Conservation (phyloP, 2,797 vertebrate genomes). For the Rhinella marina region DNA sequence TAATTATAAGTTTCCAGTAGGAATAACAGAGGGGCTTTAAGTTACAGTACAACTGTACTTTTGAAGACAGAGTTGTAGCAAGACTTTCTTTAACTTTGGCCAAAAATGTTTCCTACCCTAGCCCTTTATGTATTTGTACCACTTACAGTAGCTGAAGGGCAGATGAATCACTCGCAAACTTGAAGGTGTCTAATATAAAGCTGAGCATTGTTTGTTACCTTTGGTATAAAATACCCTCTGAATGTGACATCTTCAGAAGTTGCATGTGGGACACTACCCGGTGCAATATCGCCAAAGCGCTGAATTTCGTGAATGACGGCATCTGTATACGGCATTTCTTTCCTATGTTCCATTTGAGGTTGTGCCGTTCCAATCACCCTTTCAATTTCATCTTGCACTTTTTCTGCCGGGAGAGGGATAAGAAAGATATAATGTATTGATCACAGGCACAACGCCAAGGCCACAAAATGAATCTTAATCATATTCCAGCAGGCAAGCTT, state of each 20-base stretch:
- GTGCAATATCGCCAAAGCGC: constrained; percentile 65
- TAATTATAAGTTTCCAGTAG: no score
- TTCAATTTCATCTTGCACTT: constrained; percentile 14
- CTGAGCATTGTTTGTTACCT: constrained; percentile 47
- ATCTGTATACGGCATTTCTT: constrained; percentile 65
- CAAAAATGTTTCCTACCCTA: no score
- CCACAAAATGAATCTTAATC: no score
- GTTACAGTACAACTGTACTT: no score
- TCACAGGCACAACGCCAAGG: no score
- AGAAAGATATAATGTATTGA: background rate
- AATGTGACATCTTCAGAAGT: constrained; percentile 62
- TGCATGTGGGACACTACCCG: constrained; percentile 57
- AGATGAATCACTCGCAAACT: background rate
- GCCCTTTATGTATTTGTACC: no score
- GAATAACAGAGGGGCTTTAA: no score
- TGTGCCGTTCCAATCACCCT: constrained; percentile 58
- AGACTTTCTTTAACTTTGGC: no score
- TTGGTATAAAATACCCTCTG: constrained; percentile 67
- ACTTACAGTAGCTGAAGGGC: no score
- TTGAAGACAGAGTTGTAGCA: no score
- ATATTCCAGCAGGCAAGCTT: no score
- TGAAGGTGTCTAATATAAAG: background rate
- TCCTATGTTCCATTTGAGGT: constrained; percentile 58
- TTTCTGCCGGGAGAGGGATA: background rate
- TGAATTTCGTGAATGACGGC: constrained; percentile 67